Evolutionary conservation across 2,888 invertebrate species (phyloP), one percentile per base, ranked within the genome.

Genomic region (Harmothoe impar): DNA sequence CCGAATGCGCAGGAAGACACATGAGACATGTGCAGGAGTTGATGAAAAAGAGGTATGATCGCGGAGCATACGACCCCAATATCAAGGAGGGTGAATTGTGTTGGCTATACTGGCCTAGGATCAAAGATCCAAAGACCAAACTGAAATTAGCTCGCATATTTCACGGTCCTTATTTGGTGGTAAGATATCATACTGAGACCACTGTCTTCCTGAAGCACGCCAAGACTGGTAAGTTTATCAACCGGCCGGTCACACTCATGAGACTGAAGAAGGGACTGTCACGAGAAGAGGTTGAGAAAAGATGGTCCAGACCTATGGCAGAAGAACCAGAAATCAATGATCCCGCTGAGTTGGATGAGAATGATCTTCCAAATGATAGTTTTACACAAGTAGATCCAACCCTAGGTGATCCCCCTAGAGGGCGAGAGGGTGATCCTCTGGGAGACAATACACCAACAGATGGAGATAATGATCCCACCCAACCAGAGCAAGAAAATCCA

Each of bases 11-110:
- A 68, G 5, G 5, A 68, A n/a, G n/a, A n/a, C n/a, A 68, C n/a
- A 15, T 68, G 68, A 7, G 5, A 20, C 17, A 68, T 7, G n/a
- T 68, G 17, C 12, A 68, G 5, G n/a, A n/a, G n/a, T 7, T 17
- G n/a, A 68, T 68, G 68, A n/a, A n/a, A 68, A 68, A n/a, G 68
- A 12, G 68, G 17, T 68, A 68, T n/a, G 68, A 68, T n/a, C n/a
- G n/a, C n/a, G n/a, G n/a, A 12, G n/a, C 68, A 5, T 68, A 68
- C n/a, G 68, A 20, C 17, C 68, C 68, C 68, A n/a, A 68, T 68
- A 20, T 68, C 17, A 68, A 12, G 12, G n/a, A 68, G 68, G 68
- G 68, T 23, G 68, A 68, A 17, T 5, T 68, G 15, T 12, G 12
- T 20, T 68, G 68, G 68, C 68, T 68, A 68, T n/a, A 68, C n/a